phyloP scores from a whole-genome alignment of 2,113 vertebrate genomes.

The Zeus faber region DNA sequence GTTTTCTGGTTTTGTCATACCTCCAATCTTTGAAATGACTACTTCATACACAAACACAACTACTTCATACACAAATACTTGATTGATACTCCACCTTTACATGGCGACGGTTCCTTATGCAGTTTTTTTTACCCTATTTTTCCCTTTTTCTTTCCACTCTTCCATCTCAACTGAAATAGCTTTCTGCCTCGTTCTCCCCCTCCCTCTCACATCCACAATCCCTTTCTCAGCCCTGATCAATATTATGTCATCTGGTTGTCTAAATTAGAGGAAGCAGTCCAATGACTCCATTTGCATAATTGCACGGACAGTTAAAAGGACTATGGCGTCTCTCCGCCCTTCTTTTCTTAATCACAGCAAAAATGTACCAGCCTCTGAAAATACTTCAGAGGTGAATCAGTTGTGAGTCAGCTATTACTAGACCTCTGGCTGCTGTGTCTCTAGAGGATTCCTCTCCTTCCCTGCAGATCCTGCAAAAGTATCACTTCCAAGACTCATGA shows the following conservation, averaged over 20 bases:
- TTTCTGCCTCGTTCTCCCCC: background rate
- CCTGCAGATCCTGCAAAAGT: constrained; percentile 13
- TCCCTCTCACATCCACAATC: constrained; percentile 11
- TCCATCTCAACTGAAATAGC: too few relatives aligned
- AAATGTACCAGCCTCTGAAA: constrained; percentile 10
- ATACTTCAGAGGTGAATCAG: constrained; percentile 19
- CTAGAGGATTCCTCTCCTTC: constrained; percentile 18
- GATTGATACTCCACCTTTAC: too few relatives aligned
- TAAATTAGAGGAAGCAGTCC: constrained; percentile 50
- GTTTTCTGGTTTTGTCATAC: too few relatives aligned
- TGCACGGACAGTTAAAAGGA: constrained; percentile 46
- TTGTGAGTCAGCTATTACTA: constrained; percentile 46
- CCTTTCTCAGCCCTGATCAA: constrained; percentile 45
- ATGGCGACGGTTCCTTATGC: too few relatives aligned
- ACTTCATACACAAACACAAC: too few relatives aligned
- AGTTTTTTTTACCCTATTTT: too few relatives aligned
- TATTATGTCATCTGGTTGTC: constrained; percentile 44
- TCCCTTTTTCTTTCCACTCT: too few relatives aligned
- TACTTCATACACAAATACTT: too few relatives aligned
- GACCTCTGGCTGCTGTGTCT: constrained; percentile 22
- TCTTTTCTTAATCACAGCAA: too few relatives aligned
- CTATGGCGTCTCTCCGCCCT: constrained; percentile 5
- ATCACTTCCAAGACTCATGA: constrained; percentile 10
- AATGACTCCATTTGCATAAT: constrained; percentile 64
- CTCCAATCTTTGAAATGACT: too few relatives aligned